These are phyloP conservation scores for Taxidea taxus DNA, from an alignment of 2,113 vertebrate genomes.

Conservation along the genomic window DNA sequence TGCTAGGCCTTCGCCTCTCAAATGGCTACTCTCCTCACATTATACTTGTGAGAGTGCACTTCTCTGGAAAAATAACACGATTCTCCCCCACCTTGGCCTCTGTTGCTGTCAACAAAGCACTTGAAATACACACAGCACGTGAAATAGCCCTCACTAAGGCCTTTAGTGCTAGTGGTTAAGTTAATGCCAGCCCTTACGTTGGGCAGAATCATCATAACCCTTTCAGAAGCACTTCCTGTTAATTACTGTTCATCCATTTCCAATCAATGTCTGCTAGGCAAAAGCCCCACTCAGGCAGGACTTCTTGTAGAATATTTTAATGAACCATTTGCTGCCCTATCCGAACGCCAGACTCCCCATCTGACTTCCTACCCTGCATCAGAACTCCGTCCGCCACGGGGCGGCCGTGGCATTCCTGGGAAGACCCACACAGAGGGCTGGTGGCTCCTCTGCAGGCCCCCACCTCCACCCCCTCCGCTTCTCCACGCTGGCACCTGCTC, in stretches of 20 bases:
- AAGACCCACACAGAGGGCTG: background rate
- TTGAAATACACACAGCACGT: background rate
- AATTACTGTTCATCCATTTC: slow-evolving; percentile 9
- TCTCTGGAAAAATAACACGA: background rate
- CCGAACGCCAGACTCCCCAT: background rate
- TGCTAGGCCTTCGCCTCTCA: background rate
- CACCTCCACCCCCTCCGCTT: background rate
- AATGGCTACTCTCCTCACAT: background rate
- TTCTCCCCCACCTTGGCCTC: background rate
- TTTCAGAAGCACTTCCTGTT: slow-evolving; percentile 17
- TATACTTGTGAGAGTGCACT: background rate
- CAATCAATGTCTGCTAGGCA: background rate
- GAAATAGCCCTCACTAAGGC: background rate
- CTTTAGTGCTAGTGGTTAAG: background rate
- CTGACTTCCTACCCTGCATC: background rate
- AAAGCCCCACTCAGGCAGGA: background rate
- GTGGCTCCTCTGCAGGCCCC: background rate
- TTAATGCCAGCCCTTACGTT: background rate
- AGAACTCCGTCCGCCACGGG: accelerated
- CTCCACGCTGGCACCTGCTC: background rate
- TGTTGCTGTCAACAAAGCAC: background rate
- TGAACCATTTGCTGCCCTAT: background rate
- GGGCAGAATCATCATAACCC: background rate
- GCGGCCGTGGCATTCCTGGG: background rate
- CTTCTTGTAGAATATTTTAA: background rate